Evolutionary conservation across 2,888 invertebrate species (phyloP), one percentile per base, ranked within the genome.

Genomic region (Cyrtodaria siliqua): DNA sequence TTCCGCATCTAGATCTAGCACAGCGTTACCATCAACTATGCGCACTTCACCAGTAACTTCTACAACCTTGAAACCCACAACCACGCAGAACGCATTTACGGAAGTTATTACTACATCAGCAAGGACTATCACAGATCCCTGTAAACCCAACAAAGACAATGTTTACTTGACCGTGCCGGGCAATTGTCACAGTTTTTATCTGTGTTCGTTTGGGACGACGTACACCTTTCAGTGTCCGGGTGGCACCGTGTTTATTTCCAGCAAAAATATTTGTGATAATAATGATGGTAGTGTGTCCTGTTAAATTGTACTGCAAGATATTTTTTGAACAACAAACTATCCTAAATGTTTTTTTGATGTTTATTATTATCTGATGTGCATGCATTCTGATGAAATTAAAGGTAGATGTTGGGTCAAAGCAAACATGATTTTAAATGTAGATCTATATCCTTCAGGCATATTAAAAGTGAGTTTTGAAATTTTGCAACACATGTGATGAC

Each of bases 181-280:
- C 8, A 71, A 85, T 26, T 83, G 85, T 63, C 62, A 75, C 38
- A 83, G 82, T 47, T 83, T 85, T 63, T 80, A 78, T 56, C 69
- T 82, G 26, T 85, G 85, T 56, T 85, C 85, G 0, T 83, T 76
- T 57, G 85, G 85, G 9, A 74, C 74, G 8, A 82, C 83, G 0
- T 85, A 83, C 27, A 82, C 79, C 33, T 85, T 85, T 56, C 69
- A 73, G 16, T 85, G 85, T 72, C 79, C 85, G 4, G 85, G 83
- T 20, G 38, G 57, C 18, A 79, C 80, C 1, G 83, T 85, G 23
- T 85, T 85, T 49, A 75, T 78, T 47, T 64, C 79, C 14, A 60
- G 56, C 12, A 79, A 70, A 49, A 72, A 81, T 59, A 60, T 74
- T 6, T 84, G 84, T 81, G 82, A 84, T 60, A 79, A 78, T 53